Evolutionary conservation across 2,888 invertebrate genomes (phyloP).

Genomic region (Limnephilus rhombicus): DNA sequence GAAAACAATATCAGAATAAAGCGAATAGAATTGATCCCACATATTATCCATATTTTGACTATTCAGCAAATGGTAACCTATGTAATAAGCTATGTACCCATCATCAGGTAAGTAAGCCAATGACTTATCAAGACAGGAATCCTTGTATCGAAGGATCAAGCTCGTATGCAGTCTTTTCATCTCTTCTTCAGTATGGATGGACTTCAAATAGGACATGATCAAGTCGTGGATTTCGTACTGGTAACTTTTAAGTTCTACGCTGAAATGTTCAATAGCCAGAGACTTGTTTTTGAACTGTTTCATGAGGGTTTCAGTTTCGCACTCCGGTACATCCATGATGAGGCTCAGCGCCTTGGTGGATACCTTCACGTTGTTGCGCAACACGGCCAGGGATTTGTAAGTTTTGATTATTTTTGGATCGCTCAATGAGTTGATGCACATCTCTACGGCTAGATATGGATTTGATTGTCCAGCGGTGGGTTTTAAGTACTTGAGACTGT

Average conservation of each 20-base stretch:
- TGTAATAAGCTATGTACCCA: slow-evolving; percentile 85
- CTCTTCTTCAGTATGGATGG: slow-evolving; percentile 72
- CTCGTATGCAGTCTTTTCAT: slow-evolving; percentile 77
- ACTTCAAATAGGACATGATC: slow-evolving; percentile 80
- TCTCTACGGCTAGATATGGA: slow-evolving; percentile 70
- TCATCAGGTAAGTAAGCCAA: slow-evolving; percentile 81
- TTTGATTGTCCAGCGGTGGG: slow-evolving; percentile 26
- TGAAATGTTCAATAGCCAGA: slow-evolving; percentile 81
- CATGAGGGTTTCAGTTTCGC: slow-evolving; percentile 81
- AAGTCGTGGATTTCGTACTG: slow-evolving; percentile 86
- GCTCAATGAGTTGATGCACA: slow-evolving; percentile 80
- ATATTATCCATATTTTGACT: slow-evolving; percentile 74
- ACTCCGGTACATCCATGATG: slow-evolving; percentile 72
- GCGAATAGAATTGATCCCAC: slow-evolving; percentile 77
- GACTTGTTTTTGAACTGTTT: slow-evolving; percentile 82
- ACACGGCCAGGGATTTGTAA: slow-evolving; percentile 82
- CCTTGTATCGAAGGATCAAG: slow-evolving; percentile 79
- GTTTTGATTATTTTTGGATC: slow-evolving; percentile 72
- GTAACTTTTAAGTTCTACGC: slow-evolving; percentile 78
- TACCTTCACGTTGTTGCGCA: slow-evolving; percentile 84
- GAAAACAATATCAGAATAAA: slow-evolving; percentile 84
- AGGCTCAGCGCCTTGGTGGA: slow-evolving; percentile 77
- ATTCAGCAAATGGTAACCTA: slow-evolving; percentile 83
- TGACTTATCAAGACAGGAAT: slow-evolving; percentile 74
- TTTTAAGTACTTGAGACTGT: slow-evolving; percentile 21